Base-by-base conservation (phyloP, 1,140 invertebrate species). In the Aporrectodea caliginosa region DNA sequence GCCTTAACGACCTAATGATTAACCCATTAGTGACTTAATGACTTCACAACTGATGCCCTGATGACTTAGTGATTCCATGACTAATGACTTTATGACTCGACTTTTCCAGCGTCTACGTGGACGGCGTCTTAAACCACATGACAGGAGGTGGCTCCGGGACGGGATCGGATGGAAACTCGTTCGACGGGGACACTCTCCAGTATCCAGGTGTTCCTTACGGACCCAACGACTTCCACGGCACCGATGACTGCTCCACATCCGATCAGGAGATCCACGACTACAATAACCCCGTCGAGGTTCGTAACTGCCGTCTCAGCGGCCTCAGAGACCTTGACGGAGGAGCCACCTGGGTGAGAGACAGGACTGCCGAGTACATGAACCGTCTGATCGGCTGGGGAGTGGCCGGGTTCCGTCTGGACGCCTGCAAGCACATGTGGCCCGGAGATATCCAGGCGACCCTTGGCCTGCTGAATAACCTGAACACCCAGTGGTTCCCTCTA, bases 41-140 rank as follows among this genome's bases (percentile, higher is more conserved):
- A n/a, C n/a, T n/a, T n/a, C n/a, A n/a, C n/a, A n/a, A n/a, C n/a
- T n/a, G n/a, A n/a, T n/a, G n/a, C n/a, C n/a, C n/a, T n/a, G n/a
- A n/a, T n/a, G 14, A 16, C 1, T n/a, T 27, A 22, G 68, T 22
- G 27, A n/a, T n/a, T n/a, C n/a, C n/a, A n/a, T n/a, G n/a, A n/a
- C n/a, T n/a, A n/a, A n/a, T n/a, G n/a, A n/a, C n/a, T n/a, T n/a
- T n/a, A n/a, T n/a, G n/a, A n/a, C n/a, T n/a, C n/a, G n/a, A 1
- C 31, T 30, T 73, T 16, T 32, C 16, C 85, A 93, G 93, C 82
- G 93, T 97, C 81, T 95, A 94, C 84, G 93, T 94, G 0, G 95
- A 97, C 87, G 90, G 92, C 0, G 91, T 97, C 1, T 89, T 96
- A 34, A 97, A 97, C 84, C 95, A 97, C 86, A 97, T 97, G 95